Evolutionary conservation across 1,140 invertebrate species (phyloP).

Genomic region (Lutraria rhynchaena): DNA sequence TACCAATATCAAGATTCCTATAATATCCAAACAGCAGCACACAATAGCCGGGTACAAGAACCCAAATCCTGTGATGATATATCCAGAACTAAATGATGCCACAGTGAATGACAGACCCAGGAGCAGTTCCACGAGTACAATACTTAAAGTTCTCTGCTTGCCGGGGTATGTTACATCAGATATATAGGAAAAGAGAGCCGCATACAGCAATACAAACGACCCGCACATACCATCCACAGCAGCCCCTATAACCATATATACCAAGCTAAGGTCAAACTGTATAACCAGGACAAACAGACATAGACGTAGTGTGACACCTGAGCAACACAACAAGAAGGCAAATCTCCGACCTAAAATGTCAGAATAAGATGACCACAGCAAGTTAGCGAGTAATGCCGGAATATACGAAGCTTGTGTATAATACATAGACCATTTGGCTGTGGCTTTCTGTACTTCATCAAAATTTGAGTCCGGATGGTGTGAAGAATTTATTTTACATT

Average conservation of each 20-base stretch:
- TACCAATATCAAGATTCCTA: conserved; percentile 4
- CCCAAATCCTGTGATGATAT: background rate
- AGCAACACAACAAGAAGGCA: background rate
- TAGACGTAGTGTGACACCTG: background rate
- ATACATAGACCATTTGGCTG: conserved; percentile 39
- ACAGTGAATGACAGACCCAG: conserved; percentile 15
- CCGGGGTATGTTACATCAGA: conserved; percentile 35
- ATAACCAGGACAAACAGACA: conserved; percentile 2
- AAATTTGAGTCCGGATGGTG: conserved; percentile 6
- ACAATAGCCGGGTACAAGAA: conserved; percentile 13
- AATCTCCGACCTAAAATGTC: conserved; percentile 38
- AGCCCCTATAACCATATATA: conserved; percentile 18
- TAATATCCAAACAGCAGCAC: background rate
- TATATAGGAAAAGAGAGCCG: conserved; percentile 28
- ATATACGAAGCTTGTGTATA: conserved; percentile 15
- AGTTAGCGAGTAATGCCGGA: conserved; percentile 48
- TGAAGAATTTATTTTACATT: too few relatives aligned
- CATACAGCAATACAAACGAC: background rate
- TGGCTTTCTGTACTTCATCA: conserved; percentile 19
- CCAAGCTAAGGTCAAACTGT: conserved; percentile 21
- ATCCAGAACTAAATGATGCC: conserved; percentile 1
- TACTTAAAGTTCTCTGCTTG: conserved; percentile 22
- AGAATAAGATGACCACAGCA: conserved; percentile 25
- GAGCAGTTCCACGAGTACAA: conserved; percentile 39
- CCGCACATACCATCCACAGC: conserved; percentile 31